These are phyloP conservation scores for Helicoverpa assulta DNA, from an alignment of 2,888 invertebrate species.

Conservation along the genomic window DNA sequence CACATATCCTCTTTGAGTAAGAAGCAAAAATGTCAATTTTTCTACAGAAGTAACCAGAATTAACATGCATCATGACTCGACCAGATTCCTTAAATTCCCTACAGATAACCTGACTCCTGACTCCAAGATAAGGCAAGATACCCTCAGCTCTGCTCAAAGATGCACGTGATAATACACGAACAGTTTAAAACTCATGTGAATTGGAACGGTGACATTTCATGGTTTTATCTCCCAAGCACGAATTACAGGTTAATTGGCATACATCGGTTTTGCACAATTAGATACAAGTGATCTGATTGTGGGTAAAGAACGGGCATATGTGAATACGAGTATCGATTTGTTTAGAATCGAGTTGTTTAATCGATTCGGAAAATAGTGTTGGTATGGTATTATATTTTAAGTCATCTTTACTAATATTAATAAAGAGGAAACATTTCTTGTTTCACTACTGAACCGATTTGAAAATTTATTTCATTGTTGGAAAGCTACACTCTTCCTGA, in stretches of 20 bases:
- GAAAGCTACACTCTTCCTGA: no score
- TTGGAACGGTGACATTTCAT: constrained; percentile 54
- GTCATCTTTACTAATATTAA: no score
- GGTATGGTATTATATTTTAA: not conserved
- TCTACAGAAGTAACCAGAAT: not conserved
- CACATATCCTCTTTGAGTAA: not conserved
- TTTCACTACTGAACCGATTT: no score
- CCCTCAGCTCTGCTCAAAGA: constrained; percentile 36
- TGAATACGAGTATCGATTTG: not conserved
- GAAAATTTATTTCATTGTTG: no score
- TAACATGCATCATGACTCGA: not conserved
- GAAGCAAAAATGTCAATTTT: not conserved
- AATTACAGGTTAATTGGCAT: constrained; percentile 55
- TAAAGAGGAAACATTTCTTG: no score
- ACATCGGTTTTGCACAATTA: constrained; percentile 54
- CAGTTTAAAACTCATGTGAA: constrained; percentile 54
- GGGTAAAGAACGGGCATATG: constrained; percentile 13
- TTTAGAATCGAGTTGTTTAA: not conserved
- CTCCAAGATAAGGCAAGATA: constrained; percentile 43
- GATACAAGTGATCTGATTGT: constrained; percentile 39
- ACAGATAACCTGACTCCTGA: constrained; percentile 30
- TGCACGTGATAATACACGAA: constrained; percentile 44
- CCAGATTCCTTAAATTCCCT: constrained; percentile 22
- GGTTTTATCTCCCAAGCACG: constrained; percentile 49
- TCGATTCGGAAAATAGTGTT: not conserved